These are phyloP conservation scores for Spheniscus mendiculus DNA, from an alignment of 2,113 vertebrate species.

Conservation along the genomic window DNA sequence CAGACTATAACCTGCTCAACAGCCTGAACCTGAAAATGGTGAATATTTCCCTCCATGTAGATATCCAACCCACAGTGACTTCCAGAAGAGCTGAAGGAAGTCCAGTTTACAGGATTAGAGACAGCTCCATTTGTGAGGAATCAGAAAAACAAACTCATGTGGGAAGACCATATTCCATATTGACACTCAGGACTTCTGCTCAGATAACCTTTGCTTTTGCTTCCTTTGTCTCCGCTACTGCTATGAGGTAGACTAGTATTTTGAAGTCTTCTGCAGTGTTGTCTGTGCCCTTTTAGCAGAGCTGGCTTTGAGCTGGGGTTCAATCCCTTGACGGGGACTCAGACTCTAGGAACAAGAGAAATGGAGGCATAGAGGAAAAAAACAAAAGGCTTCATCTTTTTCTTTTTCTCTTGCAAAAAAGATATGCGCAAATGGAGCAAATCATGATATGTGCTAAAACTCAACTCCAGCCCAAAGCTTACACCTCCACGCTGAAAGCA, in stretches of 20 bases:
- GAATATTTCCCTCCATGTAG: background rate
- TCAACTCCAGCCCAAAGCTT: background rate
- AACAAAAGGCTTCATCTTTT: background rate
- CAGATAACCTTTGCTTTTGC: background rate
- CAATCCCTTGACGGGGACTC: background rate
- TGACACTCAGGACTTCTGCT: background rate
- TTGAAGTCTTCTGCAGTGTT: background rate
- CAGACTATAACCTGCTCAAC: background rate
- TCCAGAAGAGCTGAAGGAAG: background rate
- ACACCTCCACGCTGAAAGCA: background rate
- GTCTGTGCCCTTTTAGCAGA: background rate
- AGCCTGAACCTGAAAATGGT: background rate
- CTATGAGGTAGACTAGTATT: background rate
- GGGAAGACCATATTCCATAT: background rate
- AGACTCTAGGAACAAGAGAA: background rate
- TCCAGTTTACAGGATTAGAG: background rate
- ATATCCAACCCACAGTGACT: background rate
- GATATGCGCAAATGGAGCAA: background rate
- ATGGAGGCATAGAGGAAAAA: background rate
- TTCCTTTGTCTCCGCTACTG: background rate
- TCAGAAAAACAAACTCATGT: background rate
- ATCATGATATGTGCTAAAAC: fast-evolving
- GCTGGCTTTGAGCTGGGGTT: background rate
- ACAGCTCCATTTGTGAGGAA: background rate
- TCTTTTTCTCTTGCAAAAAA: background rate